A percentile compares a stretch with the other conserved stretches of the same genome.
Evolutionary conservation across 2,113 vertebrate species (phyloP).

Genomic region (Heloderma charlesbogerti): DNA sequence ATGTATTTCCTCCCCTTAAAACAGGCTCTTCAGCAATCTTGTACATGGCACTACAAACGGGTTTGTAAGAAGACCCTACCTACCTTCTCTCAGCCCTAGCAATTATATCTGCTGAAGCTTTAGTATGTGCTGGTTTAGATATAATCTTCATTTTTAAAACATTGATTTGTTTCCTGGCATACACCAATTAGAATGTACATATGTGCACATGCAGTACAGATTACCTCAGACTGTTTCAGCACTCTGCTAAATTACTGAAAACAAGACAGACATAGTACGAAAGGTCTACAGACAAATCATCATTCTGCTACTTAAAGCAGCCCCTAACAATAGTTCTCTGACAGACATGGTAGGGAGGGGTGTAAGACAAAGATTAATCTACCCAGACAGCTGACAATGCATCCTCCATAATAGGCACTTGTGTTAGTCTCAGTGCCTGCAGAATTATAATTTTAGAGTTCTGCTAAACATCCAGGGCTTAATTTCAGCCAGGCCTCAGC

Average conservation of each 20-base stretch:
- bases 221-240: neutral
- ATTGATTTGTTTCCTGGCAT: neutral
- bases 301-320: neutral
- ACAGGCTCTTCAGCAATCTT: neutral
- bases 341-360: neutral
- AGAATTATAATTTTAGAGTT: slow-evolving; percentile 3
- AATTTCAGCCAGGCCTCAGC: neutral
- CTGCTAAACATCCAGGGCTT: neutral
- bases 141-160: neutral
- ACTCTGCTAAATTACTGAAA: neutral
- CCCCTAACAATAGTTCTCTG: neutral
- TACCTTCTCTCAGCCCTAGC: neutral
- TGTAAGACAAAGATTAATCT: neutral
- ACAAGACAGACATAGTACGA: neutral
- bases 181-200: neutral
- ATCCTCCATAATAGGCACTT: neutral
- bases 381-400: neutral
- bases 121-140: neutral
- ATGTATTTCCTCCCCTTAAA: neutral
- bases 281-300: neutral
- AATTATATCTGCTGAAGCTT: neutral
- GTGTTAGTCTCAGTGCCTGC: neutral
- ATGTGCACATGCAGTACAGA: neutral
- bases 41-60: neutral
- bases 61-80: neutral